These are phyloP conservation scores for Muricea muricata DNA, from an alignment of 92 coral and sea anemone species.

Conservation along the genomic window DNA sequence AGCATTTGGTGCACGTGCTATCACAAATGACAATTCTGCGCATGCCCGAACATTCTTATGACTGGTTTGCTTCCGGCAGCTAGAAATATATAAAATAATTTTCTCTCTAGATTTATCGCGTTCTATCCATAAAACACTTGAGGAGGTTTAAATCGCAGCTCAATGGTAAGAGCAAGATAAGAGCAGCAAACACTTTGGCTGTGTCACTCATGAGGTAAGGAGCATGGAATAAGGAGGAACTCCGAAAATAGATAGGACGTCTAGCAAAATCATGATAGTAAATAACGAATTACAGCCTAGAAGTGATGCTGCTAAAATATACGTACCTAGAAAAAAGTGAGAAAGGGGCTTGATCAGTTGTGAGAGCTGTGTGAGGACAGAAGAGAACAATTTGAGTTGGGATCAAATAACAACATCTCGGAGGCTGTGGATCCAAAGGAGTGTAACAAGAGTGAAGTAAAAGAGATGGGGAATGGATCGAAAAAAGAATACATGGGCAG, in stretches of 20 bases:
- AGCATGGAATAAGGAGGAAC: too few species aligned
- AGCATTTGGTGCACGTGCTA: too few species aligned
- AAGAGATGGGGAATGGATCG: constrained; percentile 31
- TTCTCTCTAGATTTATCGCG: too few species aligned
- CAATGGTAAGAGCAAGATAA: not conserved
- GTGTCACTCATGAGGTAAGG: not conserved
- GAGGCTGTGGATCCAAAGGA: constrained; percentile 51
- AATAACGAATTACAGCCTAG: constrained; percentile 35
- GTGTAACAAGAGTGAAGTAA: constrained; percentile 21
- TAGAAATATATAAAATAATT: too few species aligned
- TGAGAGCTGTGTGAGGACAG: constrained; percentile 54
- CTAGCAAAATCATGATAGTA: constrained; percentile 47
- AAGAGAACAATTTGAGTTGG: constrained; percentile 46
- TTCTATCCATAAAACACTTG: too few species aligned
- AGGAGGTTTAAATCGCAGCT: not conserved
- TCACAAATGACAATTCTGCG: too few species aligned
- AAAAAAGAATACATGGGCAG: too few species aligned
- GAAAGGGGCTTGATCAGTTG: constrained; percentile 56
- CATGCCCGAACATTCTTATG: too few species aligned
- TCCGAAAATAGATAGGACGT: too few species aligned
- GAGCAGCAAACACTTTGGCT: not conserved
- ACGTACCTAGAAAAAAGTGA: constrained; percentile 23
- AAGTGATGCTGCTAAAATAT: constrained; percentile 12
- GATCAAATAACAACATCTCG: constrained; percentile 44
- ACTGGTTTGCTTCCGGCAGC: too few species aligned